phyloP scores from a whole-genome alignment of 2,113 vertebrate genomes.

The Neomonachus schauinslandi region DNA sequence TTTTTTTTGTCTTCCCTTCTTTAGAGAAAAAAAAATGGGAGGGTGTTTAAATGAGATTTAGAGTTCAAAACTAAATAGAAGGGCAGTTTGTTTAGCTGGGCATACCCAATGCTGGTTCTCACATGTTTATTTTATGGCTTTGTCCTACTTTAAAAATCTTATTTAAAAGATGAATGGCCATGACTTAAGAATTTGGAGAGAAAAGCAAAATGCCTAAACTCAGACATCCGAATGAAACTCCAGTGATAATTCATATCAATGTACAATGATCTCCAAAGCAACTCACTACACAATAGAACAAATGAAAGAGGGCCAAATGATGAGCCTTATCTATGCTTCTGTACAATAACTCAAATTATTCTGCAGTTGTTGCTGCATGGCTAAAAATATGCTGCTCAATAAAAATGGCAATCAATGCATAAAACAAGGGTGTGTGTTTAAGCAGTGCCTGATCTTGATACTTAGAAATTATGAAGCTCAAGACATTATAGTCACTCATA shows the following conservation, averaged over 20 bases:
- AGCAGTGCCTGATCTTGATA: neutral
- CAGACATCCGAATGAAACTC: slow-evolving; percentile 13
- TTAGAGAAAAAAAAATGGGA: neutral
- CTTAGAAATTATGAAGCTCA: neutral
- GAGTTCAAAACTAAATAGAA: slow-evolving; percentile 28
- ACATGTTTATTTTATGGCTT: slow-evolving; percentile 58
- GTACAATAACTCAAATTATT: neutral
- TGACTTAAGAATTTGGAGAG: slow-evolving; percentile 13
- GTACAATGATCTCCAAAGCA: neutral
- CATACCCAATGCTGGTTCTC: neutral
- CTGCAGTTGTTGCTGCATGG: neutral
- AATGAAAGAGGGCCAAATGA: neutral
- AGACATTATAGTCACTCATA: neutral
- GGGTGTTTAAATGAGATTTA: slow-evolving; percentile 31
- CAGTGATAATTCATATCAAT: neutral
- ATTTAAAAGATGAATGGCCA: slow-evolving; percentile 46
- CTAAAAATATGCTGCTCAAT: neutral
- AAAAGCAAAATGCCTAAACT: slow-evolving; percentile 19
- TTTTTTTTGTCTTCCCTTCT: neutral
- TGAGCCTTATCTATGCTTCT: neutral
- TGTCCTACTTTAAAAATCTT: slow-evolving; percentile 34
- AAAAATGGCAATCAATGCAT: neutral
- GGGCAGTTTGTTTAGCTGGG: neutral
- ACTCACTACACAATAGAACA: neutral
- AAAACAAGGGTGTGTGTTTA: neutral